Percentiles rank a stretch among this genome's conserved stretches.
Conservation (phyloP, 2,113 vertebrate species). For the Choloepus hoffmanni region DNA sequence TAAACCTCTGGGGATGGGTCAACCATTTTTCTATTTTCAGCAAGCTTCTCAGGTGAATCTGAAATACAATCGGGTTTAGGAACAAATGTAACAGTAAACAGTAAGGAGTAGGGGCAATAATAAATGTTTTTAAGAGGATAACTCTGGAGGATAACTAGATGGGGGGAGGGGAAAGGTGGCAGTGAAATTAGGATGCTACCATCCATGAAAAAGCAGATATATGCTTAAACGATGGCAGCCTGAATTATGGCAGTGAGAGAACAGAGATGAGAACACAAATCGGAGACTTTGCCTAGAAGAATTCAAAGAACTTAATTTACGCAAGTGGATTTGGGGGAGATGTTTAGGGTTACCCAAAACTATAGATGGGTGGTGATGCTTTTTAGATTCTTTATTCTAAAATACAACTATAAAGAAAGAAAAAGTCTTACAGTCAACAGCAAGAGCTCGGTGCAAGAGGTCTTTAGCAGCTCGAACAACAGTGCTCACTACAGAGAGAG, state of each 20-base stretch:
- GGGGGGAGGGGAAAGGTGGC: background rate
- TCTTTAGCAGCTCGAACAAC: slow-evolving; percentile 98
- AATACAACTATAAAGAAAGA: background rate
- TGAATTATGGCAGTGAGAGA: background rate
- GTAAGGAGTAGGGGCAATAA: background rate
- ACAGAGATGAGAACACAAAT: background rate
- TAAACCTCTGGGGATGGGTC: background rate
- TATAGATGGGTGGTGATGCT: background rate
- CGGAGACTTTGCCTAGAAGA: background rate
- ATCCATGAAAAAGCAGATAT: background rate
- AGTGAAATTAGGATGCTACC: background rate
- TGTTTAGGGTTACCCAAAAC: background rate
- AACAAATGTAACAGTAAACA: background rate
- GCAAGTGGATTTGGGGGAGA: background rate
- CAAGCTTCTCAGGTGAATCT: background rate
- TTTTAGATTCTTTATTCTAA: background rate
- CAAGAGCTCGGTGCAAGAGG: slow-evolving; percentile 96
- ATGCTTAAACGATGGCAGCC: background rate
- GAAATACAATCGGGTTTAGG: background rate
- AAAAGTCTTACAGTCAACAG: slow-evolving; percentile 94
- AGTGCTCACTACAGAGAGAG: slow-evolving; percentile 97
- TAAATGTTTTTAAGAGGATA: background rate
- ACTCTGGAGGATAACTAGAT: background rate
- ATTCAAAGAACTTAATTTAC: background rate
- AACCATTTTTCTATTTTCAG: slow-evolving; percentile 38